Conservation (phyloP, 35 echinoderm and acorn worm species). For the Acanthaster planci region DNA sequence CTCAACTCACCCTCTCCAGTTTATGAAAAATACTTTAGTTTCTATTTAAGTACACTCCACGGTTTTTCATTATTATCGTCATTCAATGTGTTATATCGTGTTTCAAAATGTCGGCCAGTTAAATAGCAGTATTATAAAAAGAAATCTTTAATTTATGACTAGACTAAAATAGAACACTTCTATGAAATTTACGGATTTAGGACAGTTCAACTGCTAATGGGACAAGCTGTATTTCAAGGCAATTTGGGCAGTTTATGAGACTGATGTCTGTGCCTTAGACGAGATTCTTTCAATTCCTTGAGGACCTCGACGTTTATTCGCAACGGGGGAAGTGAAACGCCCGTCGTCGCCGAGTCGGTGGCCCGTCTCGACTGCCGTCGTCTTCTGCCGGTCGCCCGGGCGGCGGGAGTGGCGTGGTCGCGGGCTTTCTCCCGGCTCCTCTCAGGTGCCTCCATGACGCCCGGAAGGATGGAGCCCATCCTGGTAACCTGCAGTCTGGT, state of each 20-base stretch:
- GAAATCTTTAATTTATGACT: no score
- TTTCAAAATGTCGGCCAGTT: no score
- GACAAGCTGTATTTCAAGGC: slow-evolving; percentile 23
- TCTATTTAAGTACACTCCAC: no score
- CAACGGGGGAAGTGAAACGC: slow-evolving; percentile 55
- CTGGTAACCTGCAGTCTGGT: not conserved
- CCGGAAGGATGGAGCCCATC: not conserved
- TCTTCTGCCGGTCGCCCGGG: slow-evolving; percentile 42
- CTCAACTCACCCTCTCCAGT: no score
- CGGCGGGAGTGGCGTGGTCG: slow-evolving; percentile 23
- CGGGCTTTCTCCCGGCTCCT: slow-evolving; percentile 42
- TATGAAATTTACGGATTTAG: not conserved
- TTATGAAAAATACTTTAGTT: no score
- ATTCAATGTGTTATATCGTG: no score
- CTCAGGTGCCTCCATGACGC: not conserved
- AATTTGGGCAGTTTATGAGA: slow-evolving; percentile 60
- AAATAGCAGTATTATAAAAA: no score
- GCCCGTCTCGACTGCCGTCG: not conserved
- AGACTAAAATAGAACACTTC: no score
- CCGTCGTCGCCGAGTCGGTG: not conserved
- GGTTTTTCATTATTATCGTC: no score
- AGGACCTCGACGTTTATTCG: slow-evolving; percentile 55
- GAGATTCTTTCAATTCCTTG: slow-evolving; percentile 68
- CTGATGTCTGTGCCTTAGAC: slow-evolving; percentile 56
- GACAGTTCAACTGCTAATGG: not conserved